phyloP scores from a whole-genome alignment of 2,888 invertebrate species.

The Nipponacmea schrenckii region DNA sequence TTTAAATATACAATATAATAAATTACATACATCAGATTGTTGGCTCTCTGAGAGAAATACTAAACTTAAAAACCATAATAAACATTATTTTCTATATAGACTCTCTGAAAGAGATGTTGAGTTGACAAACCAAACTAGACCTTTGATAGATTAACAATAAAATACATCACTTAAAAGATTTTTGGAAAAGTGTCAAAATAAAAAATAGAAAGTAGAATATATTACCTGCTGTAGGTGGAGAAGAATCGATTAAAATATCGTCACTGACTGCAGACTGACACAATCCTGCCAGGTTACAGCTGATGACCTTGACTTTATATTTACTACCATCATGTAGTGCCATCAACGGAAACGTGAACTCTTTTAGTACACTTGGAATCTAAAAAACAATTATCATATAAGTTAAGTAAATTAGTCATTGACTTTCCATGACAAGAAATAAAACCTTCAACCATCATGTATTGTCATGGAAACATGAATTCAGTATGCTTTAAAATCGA shows the following conservation, averaged over 20 bases:
- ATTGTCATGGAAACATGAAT: too few species aligned
- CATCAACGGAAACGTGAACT: background rate
- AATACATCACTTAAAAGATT: background rate
- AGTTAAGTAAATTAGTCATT: background rate
- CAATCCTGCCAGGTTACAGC: slow-evolving; percentile 38
- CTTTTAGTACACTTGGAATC: background rate
- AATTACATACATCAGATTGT: background rate
- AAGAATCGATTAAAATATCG: slow-evolving; percentile 23
- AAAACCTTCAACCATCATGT: too few species aligned
- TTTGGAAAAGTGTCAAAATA: background rate
- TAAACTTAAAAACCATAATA: background rate
- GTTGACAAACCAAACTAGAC: background rate
- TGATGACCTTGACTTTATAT: slow-evolving; percentile 36
- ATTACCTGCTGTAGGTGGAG: slow-evolving; percentile 27
- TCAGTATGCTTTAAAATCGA: too few species aligned
- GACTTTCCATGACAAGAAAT: too few species aligned
- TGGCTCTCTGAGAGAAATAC: background rate
- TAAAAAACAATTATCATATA: background rate
- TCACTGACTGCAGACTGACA: slow-evolving; percentile 28
- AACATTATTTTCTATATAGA: background rate
- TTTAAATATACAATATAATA: background rate
- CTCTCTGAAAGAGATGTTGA: background rate
- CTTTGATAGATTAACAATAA: background rate
- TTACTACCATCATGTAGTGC: slow-evolving; percentile 34
- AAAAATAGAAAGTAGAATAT: background rate